Evolutionary conservation across 2,888 invertebrate genomes (phyloP).

Genomic region (Lithosia quadra): DNA sequence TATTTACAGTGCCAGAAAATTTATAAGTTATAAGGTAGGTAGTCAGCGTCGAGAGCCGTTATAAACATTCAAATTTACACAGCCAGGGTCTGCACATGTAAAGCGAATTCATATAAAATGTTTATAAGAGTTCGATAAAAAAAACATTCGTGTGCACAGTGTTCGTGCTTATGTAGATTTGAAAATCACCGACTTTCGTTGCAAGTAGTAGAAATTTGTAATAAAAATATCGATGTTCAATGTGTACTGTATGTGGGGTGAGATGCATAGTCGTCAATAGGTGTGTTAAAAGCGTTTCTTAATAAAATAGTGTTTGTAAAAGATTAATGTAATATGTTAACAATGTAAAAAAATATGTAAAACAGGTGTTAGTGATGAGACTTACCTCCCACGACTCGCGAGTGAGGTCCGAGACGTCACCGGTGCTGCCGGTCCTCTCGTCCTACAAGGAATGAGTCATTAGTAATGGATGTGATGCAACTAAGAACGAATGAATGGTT

Average conservation of each 20-base stretch:
- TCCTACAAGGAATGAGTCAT: constrained; percentile 68
- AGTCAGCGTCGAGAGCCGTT: not conserved
- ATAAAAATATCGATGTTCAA: constrained; percentile 70
- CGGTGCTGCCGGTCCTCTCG: constrained; percentile 89
- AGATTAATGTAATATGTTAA: constrained; percentile 33
- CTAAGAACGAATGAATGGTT: constrained; percentile 9
- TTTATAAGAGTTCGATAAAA: not conserved
- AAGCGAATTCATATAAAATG: not conserved
- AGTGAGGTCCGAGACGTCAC: constrained; percentile 93
- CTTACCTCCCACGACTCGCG: constrained; percentile 98
- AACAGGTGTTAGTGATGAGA: constrained; percentile 45
- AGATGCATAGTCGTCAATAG: constrained; percentile 67
- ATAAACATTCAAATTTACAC: constrained; percentile 7
- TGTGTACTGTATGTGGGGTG: constrained; percentile 83
- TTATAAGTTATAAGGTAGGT: constrained; percentile 19
- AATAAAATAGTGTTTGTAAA: constrained; percentile 61
- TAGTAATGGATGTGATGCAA: constrained; percentile 33
- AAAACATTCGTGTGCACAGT: not conserved
- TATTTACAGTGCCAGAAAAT: constrained; percentile 49
- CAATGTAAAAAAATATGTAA: constrained; percentile 18
- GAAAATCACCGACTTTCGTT: not conserved
- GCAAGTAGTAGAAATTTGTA: constrained; percentile 28
- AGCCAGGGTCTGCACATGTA: constrained; percentile 3
- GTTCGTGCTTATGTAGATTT: constrained; percentile 12
- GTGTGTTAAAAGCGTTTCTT: constrained; percentile 69